Evolutionary conservation across 2,797 vertebrate species (phyloP), one percentile per base, ranked within the genome.

Genomic region (Notamacropus eugenii): DNA sequence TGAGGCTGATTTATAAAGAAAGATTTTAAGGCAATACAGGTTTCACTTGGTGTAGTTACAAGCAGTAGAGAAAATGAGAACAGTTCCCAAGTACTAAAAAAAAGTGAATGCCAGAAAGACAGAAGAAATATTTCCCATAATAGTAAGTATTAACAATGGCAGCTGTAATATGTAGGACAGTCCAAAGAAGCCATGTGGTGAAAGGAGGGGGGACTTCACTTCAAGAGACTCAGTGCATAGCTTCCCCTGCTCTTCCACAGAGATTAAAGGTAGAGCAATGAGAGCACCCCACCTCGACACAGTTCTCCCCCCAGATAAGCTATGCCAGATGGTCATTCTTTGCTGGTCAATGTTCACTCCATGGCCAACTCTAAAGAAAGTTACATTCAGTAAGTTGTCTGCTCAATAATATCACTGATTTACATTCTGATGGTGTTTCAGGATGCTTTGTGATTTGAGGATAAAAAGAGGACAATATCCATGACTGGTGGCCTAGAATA

Each of bases 1-100:
- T 40, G 27, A 92, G 27, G 34, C 1, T 0, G 29, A 91, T 57
- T 93, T 92, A 31, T 3, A 90, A 52, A 16, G 24, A 90, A 55
- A 95, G 52, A 90, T 22, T 34, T 62, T 57, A 92, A 59, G 22
- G 54, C 57, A 56, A 93, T 67, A 52, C 5, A 92, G 91, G 54
- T 67, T 52, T 52, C 92, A 46, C 22, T 90, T 62, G 34, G 22
- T 54, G 91, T 54, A 4, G 2, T 40, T 74, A 82, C 27, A 91
- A 92, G 55, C 28, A 54, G 91, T 67, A 74, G 67, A 95, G 55
- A 13, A 93, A 91, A 97, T 34, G 62, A 14, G 54, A 93, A 59
- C 52, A 94, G 90, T 55, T 62, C 95, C 92, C 54, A 91, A 90
- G 27, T 24, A 50, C 40, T 94, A 94, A 46, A 96, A 54, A 96